These are phyloP conservation scores for Aurelia sp. DNA, from an alignment of 30 jellyfish, hydroid and myxozoan genomes.

Conservation along the genomic window DNA sequence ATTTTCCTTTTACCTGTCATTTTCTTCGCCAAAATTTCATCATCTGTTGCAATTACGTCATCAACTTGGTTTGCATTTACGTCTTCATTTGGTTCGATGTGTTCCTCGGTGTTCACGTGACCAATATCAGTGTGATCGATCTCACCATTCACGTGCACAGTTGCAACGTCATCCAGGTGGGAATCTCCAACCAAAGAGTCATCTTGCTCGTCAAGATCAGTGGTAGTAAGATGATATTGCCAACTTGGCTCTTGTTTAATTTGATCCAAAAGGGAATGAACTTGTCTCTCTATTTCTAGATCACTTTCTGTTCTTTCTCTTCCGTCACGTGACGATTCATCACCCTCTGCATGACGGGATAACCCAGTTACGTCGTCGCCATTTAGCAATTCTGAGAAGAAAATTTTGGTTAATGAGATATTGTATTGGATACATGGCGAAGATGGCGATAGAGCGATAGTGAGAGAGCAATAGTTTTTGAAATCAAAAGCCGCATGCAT, in stretches of 20 bases:
- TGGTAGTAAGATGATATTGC: constrained; percentile 86
- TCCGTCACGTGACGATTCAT: constrained; percentile 3
- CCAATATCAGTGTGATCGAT: constrained; percentile 10
- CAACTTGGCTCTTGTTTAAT: constrained; percentile 75
- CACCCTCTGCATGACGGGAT: constrained; percentile 5
- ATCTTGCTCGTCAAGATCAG: constrained; percentile 44
- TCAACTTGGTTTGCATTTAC: constrained; percentile 47
- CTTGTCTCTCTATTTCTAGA: constrained; percentile 53
- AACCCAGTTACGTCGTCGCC: neutral
- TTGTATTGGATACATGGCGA: no score
- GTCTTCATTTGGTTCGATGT: constrained; percentile 31
- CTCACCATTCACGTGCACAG: neutral
- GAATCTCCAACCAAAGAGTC: neutral
- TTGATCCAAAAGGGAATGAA: constrained; percentile 56
- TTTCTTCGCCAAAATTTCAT: neutral
- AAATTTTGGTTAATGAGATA: no score
- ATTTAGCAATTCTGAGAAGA: neutral
- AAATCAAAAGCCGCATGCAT: no score
- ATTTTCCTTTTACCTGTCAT: neutral
- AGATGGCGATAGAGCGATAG: no score
- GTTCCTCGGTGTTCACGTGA: neutral
- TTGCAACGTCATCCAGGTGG: constrained; percentile 1
- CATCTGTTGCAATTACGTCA: constrained; percentile 25
- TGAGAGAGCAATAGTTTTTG: no score
- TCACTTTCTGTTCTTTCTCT: constrained; percentile 53